These are phyloP conservation scores for Eristalis pertinax DNA, from an alignment of 2,888 invertebrate genomes.

Conservation along the genomic window DNA sequence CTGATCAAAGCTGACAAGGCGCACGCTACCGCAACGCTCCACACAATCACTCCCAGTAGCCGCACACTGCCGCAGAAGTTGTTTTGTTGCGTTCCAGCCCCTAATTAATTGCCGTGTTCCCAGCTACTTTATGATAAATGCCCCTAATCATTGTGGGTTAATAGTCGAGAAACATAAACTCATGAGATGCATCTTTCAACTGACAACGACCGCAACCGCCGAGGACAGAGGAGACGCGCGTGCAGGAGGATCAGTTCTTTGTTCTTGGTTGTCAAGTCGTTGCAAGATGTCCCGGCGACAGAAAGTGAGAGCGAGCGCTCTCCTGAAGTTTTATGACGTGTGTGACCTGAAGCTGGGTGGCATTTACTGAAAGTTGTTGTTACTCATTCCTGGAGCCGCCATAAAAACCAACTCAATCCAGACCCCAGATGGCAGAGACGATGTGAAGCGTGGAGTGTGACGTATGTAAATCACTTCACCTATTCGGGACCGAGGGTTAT, in stretches of 20 bases:
- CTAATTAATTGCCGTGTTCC: slow-evolving; percentile 66
- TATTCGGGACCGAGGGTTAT: background rate
- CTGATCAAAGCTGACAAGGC: slow-evolving; percentile 58
- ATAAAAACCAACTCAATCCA: slow-evolving; percentile 1
- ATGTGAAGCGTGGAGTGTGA: background rate
- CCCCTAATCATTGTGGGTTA: slow-evolving; percentile 61
- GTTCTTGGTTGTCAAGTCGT: background rate
- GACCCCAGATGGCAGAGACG: background rate
- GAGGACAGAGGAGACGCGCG: background rate
- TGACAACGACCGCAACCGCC: background rate
- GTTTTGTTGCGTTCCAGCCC: slow-evolving; percentile 41
- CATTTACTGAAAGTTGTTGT: slow-evolving; percentile 4
- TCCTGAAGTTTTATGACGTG: slow-evolving; percentile 1
- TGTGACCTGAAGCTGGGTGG: slow-evolving; percentile 32
- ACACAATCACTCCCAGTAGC: slow-evolving; percentile 22
- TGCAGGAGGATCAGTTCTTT: slow-evolving; percentile 26
- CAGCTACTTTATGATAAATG: slow-evolving; percentile 65
- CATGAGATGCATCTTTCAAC: slow-evolving; percentile 36
- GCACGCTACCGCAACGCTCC: background rate
- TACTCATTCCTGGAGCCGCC: background rate
- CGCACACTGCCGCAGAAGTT: slow-evolving; percentile 29
- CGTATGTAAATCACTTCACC: slow-evolving; percentile 30
- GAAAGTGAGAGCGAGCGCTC: background rate
- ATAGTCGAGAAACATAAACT: slow-evolving; percentile 57
- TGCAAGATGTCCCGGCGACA: background rate